phyloP scores from a whole-genome alignment of 2,888 invertebrate genomes.

The Nymphalis polychloros region DNA sequence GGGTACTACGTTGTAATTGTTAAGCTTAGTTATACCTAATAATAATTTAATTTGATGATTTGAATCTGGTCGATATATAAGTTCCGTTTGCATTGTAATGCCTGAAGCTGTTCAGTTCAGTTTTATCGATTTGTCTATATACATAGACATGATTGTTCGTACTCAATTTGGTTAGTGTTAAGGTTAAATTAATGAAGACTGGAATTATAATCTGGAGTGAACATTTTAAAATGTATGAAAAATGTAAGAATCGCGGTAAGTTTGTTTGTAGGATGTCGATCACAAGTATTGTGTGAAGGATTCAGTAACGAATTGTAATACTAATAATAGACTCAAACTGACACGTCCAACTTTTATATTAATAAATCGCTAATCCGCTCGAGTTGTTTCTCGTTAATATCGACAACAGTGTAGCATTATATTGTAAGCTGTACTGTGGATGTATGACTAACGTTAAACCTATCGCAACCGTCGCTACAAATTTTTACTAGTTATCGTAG shows the following conservation, averaged over 20 bases:
- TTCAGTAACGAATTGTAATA: not conserved
- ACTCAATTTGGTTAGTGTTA: slow-evolving; percentile 42
- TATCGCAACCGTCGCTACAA: slow-evolving; percentile 6
- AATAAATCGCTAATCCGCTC: not conserved
- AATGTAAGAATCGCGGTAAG: not conserved
- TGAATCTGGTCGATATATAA: not conserved
- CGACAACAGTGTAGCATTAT: not conserved
- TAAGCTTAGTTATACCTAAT: not conserved
- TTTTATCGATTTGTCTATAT: not conserved
- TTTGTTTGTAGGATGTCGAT: not conserved
- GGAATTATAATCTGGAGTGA: slow-evolving; percentile 50
- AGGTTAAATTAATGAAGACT: slow-evolving; percentile 63
- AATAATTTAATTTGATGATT: slow-evolving; percentile 3
- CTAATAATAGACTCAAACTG: not conserved
- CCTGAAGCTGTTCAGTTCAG: not conserved
- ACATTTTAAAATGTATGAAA: slow-evolving; percentile 34
- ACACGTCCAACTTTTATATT: slow-evolving; percentile 5
- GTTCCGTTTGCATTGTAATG: not conserved
- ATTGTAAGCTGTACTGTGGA: slow-evolving; percentile 9
- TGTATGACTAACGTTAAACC: not conserved
- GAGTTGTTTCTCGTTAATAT: not conserved
- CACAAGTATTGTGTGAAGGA: not conserved
- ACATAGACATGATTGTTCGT: slow-evolving; percentile 22
- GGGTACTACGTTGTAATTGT: not conserved
- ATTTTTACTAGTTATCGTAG: slow-evolving; percentile 8